Percentiles rank a stretch among this genome's conserved stretches.
phyloP scores from a whole-genome alignment of 2,797 vertebrate species.

The Benthosema pterotum region DNA sequence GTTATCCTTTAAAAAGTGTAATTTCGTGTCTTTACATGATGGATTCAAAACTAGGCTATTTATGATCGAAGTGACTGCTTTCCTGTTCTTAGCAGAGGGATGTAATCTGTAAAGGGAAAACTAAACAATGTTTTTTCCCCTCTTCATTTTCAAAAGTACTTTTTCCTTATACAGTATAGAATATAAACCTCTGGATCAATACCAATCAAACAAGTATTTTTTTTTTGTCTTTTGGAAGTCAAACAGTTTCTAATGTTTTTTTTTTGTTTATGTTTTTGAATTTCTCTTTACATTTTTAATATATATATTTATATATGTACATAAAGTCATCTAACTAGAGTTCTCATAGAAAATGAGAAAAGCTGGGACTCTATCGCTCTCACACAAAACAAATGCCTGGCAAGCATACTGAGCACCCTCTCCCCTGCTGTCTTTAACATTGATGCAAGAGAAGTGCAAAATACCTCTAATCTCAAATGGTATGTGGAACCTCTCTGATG shows the following conservation, averaged over 20 bases:
- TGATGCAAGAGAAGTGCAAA: slow-evolving; percentile 16
- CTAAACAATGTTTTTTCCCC: slow-evolving; percentile 34
- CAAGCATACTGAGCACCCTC: slow-evolving; percentile 61
- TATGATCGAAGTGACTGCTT: slow-evolving; percentile 51
- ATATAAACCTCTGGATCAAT: slow-evolving; percentile 85
- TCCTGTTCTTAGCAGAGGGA: slow-evolving; percentile 49
- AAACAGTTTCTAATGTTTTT: slow-evolving; percentile 69
- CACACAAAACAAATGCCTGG: slow-evolving; percentile 71
- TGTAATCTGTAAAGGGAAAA: slow-evolving; percentile 32
- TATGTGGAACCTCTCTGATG: slow-evolving; percentile 19
- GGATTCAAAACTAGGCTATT: slow-evolving; percentile 40
- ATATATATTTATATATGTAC: slow-evolving; percentile 84
- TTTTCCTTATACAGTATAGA: slow-evolving; percentile 74
- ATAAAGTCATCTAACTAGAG: slow-evolving; percentile 78
- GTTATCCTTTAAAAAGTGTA: slow-evolving; percentile 57
- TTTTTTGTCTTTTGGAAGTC: slow-evolving; percentile 53
- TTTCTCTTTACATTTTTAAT: slow-evolving; percentile 77
- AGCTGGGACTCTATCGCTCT: slow-evolving; percentile 75
- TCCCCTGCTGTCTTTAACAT: slow-evolving; percentile 32
- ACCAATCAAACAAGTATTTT: slow-evolving; percentile 67
- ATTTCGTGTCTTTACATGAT: slow-evolving; percentile 41
- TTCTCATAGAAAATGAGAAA: slow-evolving; percentile 84
- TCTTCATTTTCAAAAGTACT: slow-evolving; percentile 74
- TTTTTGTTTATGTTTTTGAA: slow-evolving; percentile 16
- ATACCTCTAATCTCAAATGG: not conserved